Evolutionary conservation across 2,888 invertebrate genomes (phyloP).

Genomic region (Galeruca laticollis): DNA sequence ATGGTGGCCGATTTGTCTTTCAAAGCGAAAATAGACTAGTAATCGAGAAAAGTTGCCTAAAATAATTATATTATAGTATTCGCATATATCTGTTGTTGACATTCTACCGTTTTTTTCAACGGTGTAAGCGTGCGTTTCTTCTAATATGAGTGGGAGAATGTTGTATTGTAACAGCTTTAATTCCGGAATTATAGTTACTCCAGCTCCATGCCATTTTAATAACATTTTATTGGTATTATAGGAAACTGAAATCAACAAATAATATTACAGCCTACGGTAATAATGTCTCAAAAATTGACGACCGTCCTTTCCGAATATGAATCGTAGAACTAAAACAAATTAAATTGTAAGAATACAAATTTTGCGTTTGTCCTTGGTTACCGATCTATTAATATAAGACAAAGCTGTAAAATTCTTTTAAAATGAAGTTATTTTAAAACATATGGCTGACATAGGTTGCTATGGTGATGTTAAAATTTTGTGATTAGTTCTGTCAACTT

Average conservation of each 20-base stretch:
- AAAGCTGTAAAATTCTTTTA: too few relatives aligned
- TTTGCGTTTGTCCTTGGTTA: too few relatives aligned
- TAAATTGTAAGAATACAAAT: too few relatives aligned
- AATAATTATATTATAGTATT: slow-evolving; percentile 23
- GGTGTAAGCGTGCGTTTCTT: slow-evolving; percentile 80
- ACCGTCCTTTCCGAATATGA: too few relatives aligned
- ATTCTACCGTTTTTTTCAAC: slow-evolving; percentile 78
- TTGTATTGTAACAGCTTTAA: slow-evolving; percentile 84
- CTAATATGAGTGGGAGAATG: slow-evolving; percentile 78
- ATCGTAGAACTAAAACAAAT: too few relatives aligned
- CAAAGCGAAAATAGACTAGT: slow-evolving; percentile 83
- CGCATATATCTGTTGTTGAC: neutral
- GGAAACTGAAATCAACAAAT: slow-evolving; percentile 73
- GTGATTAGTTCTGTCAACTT: too few relatives aligned
- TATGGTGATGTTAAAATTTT: too few relatives aligned
- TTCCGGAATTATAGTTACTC: slow-evolving; percentile 84
- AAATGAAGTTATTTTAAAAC: too few relatives aligned
- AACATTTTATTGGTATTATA: slow-evolving; percentile 82
- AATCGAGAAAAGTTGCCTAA: slow-evolving; percentile 83
- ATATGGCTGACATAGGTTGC: too few relatives aligned
- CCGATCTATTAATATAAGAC: too few relatives aligned
- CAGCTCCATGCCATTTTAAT: slow-evolving; percentile 80
- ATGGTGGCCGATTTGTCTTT: slow-evolving; percentile 87
- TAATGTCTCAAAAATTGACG: slow-evolving; percentile 58
- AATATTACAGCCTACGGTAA: too few relatives aligned